Percentiles rank a stretch among this genome's conserved stretches.
phyloP scores from a whole-genome alignment of 2,888 invertebrate species.

The Cephonodes hylas region DNA sequence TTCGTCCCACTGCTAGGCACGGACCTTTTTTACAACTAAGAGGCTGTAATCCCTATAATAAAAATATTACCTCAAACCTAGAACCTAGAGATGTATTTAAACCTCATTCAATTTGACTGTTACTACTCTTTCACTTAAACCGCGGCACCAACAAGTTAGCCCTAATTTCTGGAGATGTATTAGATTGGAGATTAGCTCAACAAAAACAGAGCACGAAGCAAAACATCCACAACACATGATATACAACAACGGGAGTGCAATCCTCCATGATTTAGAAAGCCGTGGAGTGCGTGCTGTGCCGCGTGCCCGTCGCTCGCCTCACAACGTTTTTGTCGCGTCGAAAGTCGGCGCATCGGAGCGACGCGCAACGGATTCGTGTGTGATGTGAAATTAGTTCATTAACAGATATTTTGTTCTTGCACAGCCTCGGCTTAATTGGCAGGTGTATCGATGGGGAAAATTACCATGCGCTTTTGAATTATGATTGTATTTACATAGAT shows the following conservation, averaged over 20 bases:
- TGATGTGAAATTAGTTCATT: constrained; percentile 8
- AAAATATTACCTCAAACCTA: too few species aligned
- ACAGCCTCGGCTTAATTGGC: neutral
- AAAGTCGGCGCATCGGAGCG: constrained; percentile 20
- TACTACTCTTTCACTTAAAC: too few species aligned
- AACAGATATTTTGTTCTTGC: constrained; percentile 4
- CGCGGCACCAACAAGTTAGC: too few species aligned
- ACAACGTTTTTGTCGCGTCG: constrained; percentile 15
- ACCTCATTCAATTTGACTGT: too few species aligned
- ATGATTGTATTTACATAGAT: neutral
- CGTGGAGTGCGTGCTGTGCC: constrained; percentile 24
- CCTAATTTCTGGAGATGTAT: too few species aligned
- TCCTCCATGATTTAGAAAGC: neutral
- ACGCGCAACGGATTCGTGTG: constrained; percentile 23
- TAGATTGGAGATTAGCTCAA: too few species aligned
- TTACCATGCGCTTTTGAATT: neutral
- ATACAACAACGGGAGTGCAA: neutral
- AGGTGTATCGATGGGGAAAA: neutral
- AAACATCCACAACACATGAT: too few species aligned
- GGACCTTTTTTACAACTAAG: too few species aligned
- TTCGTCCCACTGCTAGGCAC: too few species aligned
- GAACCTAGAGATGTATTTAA: too few species aligned
- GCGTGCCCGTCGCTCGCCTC: constrained; percentile 19
- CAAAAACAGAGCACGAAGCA: too few species aligned
- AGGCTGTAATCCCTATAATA: too few species aligned